Conservation (phyloP, 2,113 vertebrate species). For the Sorex araneus region DNA sequence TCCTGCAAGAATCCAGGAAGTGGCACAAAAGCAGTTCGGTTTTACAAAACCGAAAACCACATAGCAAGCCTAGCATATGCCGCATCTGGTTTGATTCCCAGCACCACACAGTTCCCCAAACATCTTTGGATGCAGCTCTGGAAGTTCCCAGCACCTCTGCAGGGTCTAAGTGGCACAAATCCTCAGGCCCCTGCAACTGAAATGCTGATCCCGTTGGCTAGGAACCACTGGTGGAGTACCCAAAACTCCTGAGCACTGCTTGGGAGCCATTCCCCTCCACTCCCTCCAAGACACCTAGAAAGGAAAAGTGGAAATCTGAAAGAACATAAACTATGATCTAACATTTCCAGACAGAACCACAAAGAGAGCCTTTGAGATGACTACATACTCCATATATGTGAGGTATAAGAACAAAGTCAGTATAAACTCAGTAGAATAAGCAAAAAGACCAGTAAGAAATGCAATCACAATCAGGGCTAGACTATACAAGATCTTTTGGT, state of each 20-base stretch:
- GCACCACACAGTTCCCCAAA: too few species aligned
- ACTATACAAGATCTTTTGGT: not conserved
- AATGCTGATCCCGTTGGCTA: not conserved
- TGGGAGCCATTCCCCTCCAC: too few species aligned
- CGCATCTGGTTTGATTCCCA: too few species aligned
- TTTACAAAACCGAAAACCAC: too few species aligned
- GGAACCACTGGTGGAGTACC: too few species aligned
- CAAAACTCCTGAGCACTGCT: too few species aligned
- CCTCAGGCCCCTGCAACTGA: not conserved
- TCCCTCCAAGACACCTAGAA: not conserved
- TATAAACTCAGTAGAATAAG: not conserved
- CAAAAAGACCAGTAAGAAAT: not conserved
- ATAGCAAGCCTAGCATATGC: too few species aligned
- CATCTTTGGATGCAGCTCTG: too few species aligned
- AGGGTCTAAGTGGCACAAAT: not conserved
- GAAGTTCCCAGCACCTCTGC: too few species aligned
- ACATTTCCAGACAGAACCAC: not conserved
- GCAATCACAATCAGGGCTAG: not conserved
- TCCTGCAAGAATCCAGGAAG: not conserved
- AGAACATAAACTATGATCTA: not conserved
- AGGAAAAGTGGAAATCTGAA: not conserved
- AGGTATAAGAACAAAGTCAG: not conserved
- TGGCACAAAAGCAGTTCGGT: not conserved
- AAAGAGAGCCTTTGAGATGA: slow-evolving; percentile 16
- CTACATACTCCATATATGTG: not conserved